Base-by-base conservation (phyloP, 2,113 vertebrate genomes). In the Campylomormyrus tamandua region DNA sequence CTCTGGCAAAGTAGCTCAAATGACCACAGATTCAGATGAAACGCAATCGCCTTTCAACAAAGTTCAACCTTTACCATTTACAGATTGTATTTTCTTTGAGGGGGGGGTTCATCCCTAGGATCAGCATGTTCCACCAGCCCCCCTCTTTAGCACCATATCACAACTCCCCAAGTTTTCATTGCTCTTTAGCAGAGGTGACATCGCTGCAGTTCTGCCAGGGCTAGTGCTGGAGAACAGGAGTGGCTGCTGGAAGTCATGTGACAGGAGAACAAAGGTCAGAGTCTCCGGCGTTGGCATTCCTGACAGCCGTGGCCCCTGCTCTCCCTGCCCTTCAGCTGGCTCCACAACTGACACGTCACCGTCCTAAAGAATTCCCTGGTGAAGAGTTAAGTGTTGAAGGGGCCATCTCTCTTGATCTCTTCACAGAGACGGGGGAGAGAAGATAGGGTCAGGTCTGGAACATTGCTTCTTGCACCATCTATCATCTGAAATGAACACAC, bases 341-440 rank as follows among this genome's bases (percentile, higher is more conserved):
- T 97, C 96, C 99, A 99, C 83, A 99, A 97, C 0, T 98, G 96
- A 94, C 99, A 99, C 3, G 98, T 99, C 95, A 98, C 99, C 94
- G 99, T 99, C 90, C 97, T 96, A 92, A 99, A 99, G 5, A 97
- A 11, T 27, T 70, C 97, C 88, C 95, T 95, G 50, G 95, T 96
- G 95, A 99, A 99, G 92, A 97, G 94, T 0, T 83, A 83, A 0
- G 91, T 89, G 88, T 97, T 98, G 2, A 96, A 91, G 0, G 96
- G 93, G 0, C 93, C 91, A 80, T 96, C 96, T 7, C 93, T 96
- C 94, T 97, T 98, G 7, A 99, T 94, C 91, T 97, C 97, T 91
- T 98, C 97, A 35, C 98, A 99, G 92, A 99, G 99, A 1, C 98
- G 97, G 86, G 97, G 97, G 89, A 97, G 95, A 27, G 93, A 17